These are phyloP conservation scores for Drosophila novamexicana DNA, from an alignment of 1,140 invertebrate species.

Conservation along the genomic window DNA sequence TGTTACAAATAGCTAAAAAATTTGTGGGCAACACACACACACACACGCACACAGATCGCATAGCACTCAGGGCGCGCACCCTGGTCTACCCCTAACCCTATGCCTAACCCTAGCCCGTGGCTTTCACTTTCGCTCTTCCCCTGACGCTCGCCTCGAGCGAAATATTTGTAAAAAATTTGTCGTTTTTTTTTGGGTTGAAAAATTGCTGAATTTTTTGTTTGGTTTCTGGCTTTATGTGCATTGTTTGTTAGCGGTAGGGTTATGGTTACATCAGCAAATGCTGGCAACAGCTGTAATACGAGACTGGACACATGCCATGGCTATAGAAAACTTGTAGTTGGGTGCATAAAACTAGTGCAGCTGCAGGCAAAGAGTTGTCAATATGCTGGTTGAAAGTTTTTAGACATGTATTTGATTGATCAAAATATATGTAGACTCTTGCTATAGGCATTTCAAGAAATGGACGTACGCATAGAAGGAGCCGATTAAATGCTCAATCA, in stretches of 20 bases:
- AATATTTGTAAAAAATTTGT: conserved; percentile 71
- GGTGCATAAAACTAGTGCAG: conserved; percentile 20
- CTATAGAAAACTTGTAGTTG: not conserved
- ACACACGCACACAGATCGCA: conserved; percentile 17
- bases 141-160: conserved; percentile 14
- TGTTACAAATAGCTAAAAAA: conserved; percentile 79
- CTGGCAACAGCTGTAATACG: conserved; percentile 31
- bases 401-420: too few species aligned
- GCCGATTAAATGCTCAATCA: too few species aligned
- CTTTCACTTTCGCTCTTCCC: conserved; percentile 49
- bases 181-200: conserved; percentile 30
- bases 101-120: conserved; percentile 27
- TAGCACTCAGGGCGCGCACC: conserved; percentile 1
- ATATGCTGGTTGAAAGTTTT: conserved; percentile 20
- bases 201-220: conserved; percentile 35
- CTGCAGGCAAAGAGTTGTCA: conserved; percentile 30
- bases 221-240: conserved; percentile 13
- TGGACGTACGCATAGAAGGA: too few species aligned
- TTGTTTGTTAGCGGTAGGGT: conserved; percentile 29
- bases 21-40: conserved; percentile 63
- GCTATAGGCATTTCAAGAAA: too few species aligned
- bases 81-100: conserved; percentile 13
- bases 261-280: conserved; percentile 17
- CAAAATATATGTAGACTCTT: too few species aligned
- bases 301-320: conserved; percentile 21